Conservation (phyloP, 2,797 vertebrate genomes). For the Hydrophis major region DNA sequence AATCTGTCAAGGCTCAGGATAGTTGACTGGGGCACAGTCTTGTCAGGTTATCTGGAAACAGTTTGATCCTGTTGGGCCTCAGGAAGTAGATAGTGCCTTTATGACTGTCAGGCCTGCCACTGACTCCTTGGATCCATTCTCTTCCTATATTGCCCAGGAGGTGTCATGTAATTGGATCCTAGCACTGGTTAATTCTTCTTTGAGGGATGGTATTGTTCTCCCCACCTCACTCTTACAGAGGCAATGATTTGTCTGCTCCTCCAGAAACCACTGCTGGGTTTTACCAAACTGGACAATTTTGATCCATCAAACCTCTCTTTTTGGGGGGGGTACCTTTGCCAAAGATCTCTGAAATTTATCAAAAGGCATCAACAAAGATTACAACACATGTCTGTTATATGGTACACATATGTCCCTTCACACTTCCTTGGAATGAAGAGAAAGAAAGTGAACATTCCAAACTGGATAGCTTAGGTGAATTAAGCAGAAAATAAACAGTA, state of each 20-base stretch:
- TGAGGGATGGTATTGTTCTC: not conserved
- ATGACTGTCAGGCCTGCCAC: not conserved
- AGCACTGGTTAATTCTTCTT: not conserved
- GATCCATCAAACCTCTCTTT: not conserved
- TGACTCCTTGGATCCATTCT: not conserved
- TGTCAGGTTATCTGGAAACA: not conserved
- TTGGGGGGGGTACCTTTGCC: not conserved
- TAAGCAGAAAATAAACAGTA: not conserved
- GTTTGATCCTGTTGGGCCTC: not conserved
- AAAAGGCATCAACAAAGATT: not conserved
- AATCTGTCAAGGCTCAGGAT: not conserved
- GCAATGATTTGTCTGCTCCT: not conserved
- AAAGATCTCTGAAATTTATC: not conserved
- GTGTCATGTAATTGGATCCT: not conserved
- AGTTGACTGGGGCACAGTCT: not conserved
- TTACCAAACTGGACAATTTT: not conserved
- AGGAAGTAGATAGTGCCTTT: not conserved
- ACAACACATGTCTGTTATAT: not conserved
- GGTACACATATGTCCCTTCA: not conserved
- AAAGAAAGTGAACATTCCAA: not conserved
- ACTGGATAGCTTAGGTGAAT: not conserved
- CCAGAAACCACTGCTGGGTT: not conserved
- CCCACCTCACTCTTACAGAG: not conserved
- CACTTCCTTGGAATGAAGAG: not conserved
- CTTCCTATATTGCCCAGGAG: not conserved